phyloP scores from a whole-genome alignment of 2,113 vertebrate genomes.

The Microcebus ravelobensis region DNA sequence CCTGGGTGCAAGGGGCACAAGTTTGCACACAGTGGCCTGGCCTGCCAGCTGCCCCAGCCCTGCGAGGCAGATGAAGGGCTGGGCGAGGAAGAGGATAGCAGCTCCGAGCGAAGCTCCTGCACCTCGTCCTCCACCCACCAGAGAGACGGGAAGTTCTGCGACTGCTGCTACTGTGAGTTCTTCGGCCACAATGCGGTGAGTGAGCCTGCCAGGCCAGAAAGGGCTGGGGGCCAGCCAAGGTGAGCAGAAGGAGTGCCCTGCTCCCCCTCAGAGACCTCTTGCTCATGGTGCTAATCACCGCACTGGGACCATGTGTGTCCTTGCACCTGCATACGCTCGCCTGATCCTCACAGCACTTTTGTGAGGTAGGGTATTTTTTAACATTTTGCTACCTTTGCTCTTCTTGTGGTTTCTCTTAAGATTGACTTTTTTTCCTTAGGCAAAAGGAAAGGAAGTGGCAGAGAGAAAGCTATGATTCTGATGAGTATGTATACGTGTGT shows the following conservation, averaged over 20 bases:
- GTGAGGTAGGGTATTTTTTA: conserved; percentile 51
- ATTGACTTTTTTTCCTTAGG: conserved; percentile 73
- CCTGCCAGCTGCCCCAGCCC: conserved; percentile 90
- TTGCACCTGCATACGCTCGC: neutral
- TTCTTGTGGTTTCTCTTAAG: conserved; percentile 74
- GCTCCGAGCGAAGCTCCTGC: conserved; percentile 98
- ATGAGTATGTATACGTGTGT: conserved; percentile 66
- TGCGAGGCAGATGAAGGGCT: conserved; percentile 95
- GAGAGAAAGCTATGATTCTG: conserved; percentile 75
- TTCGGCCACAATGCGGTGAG: conserved; percentile 99
- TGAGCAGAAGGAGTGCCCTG: neutral
- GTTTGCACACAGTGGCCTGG: conserved; percentile 91
- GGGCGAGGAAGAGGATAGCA: conserved; percentile 97
- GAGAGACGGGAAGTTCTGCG: conserved; percentile 99
- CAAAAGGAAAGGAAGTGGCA: conserved; percentile 75
- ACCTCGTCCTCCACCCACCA: conserved; percentile 98
- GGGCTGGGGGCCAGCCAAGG: conserved; percentile 43
- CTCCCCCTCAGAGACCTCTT: neutral
- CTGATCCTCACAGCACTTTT: neutral
- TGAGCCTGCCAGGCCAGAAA: conserved; percentile 39
- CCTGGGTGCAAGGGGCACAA: conserved; percentile 97
- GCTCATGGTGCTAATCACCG: neutral
- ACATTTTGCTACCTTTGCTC: conserved; percentile 52
- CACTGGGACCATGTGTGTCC: neutral
- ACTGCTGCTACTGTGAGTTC: conserved; percentile 99